Evolutionary conservation across 2,797 vertebrate species (phyloP), one percentile per base, ranked within the genome.

Genomic region (Neomorphus geoffroyi): DNA sequence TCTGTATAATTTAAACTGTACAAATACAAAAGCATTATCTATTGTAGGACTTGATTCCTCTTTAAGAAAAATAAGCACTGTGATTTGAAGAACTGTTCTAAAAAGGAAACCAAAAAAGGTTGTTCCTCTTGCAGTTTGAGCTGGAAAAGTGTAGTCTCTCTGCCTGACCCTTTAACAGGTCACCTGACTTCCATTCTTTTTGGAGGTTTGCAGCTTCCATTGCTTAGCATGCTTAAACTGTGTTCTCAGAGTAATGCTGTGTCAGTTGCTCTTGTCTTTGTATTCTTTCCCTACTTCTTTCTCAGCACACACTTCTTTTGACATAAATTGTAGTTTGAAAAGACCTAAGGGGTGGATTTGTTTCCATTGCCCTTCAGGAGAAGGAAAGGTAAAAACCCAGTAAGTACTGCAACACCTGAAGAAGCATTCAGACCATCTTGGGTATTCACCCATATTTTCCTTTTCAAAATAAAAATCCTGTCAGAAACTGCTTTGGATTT

Each of bases 371-470:
- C 11, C 13, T 57, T 73, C 6, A 6, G 30, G 19, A 65, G 30
- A 50, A 58, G 24, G 32, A 78, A 61, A 30, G 24, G 33, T 7
- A 9, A 56, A 26, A 0, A 17, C 8, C 23, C 15, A 35, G 30
- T 35, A 65, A 71, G 23, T 35, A 66, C 41, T 33, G 21, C 30
- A 65, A n/a, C n/a, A 28, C 8, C 7, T 75, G n/a, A n/a, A n/a
- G n/a, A n/a, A n/a, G 8, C 13, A 10, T 75, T 84, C n/a, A 24
- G 50, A 28, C 37, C 9, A 18, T 61, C 39, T 80, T 69, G 35
- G 45, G 23, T 32, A 3, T 32, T 11, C 71, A 12, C 5, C 14
- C 0, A 0, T 69, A 35, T 51, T 90, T 73, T 65, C 13, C 43
- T 53, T 90, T 65, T 48, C 53, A 37, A 54, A 81, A 35, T 11